Percentiles rank a stretch among this genome's conserved stretches.
These are phyloP conservation scores for Apotomis betuletana DNA, from an alignment of 2,888 invertebrate genomes.

Conservation along the genomic window DNA sequence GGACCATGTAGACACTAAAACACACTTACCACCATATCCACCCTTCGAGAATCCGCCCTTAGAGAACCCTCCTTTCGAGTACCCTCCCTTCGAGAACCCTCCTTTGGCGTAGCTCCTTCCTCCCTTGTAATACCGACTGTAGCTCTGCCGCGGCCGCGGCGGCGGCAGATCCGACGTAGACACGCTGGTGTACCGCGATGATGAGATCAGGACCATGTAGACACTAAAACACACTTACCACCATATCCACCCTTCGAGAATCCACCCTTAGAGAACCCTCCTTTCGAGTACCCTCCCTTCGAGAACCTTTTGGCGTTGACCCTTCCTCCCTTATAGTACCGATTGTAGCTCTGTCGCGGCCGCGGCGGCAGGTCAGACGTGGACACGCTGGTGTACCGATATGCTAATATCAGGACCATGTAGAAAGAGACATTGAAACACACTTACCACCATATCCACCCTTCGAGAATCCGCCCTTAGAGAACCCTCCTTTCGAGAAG, in stretches of 20 bases:
- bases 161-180: constrained; percentile 84
- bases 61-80: constrained; percentile 53
- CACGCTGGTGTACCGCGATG: constrained; percentile 85
- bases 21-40: constrained; percentile 34
- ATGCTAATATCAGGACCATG: constrained; percentile 62
- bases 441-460: constrained; percentile 44
- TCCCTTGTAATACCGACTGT: constrained; percentile 65
- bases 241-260: constrained; percentile 52
- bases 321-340: constrained; percentile 60
- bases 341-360: constrained; percentile 68
- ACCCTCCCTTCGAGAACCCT: constrained; percentile 57
- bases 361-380: constrained; percentile 80
- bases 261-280: constrained; percentile 48
- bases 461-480: constrained; percentile 61
- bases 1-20: constrained; percentile 74
- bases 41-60: constrained; percentile 62
- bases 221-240: not conserved
- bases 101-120: constrained; percentile 51
- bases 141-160: constrained; percentile 64
- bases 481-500: constrained; percentile 53
- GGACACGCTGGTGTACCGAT: constrained; percentile 87
- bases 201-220: constrained; percentile 53
- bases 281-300: constrained; percentile 60
- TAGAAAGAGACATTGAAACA: constrained; percentile 50
- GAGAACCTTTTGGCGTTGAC: constrained; percentile 58